Evolutionary conservation across 2,888 invertebrate species (phyloP), one percentile per base, ranked within the genome.

Genomic region (Brenthis hecate): DNA sequence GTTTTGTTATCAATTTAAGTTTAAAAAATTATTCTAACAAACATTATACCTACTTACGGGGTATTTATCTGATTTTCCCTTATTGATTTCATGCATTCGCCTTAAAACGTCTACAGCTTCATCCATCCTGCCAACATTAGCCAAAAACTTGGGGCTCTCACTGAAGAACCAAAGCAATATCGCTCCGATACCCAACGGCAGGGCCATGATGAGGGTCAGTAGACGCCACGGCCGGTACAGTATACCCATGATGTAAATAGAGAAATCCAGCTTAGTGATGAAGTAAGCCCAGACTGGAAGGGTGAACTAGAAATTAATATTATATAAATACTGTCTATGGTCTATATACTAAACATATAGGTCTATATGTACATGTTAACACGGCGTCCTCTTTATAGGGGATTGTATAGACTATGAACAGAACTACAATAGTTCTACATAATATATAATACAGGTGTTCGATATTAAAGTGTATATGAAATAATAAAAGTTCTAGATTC

Each of bases 81-180:
- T 94, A 80, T 96, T 96, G 23, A 89, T 82, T 0, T 85, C 79
- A 76, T 94, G 95, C 58, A 96, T 95, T 74, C 83, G 91, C 72
- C 84, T 85, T 74, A 96, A 89, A 2, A 95, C 93, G 2, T 85
- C 75, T 14, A 96, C 79, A 0, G 96, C 96, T 71, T 96, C 94
- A 0, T 93, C 90, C 60, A 92, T 93, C 51, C 93, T 90, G 3
- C 96, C 95, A 48, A 94, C 93, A 56, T 95, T 94, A 84, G 95
- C 94, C 6, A 96, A 87, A 81, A 96, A 96, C 84, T 96, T 96
- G 6, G 96, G 96, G 80, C 96, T 96, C 83, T 97, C 96, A 13
- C 95, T 94, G 77, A 94, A 93, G 75, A 94, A 92, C 74, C 94
- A 90, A 23, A 95, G 86, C 55, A 94, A 86, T 51, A 94, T 73